Percentiles rank a stretch among this genome's conserved stretches.
Evolutionary conservation across 2,797 vertebrate species (phyloP).

Genomic region (Pteropus rufus): DNA sequence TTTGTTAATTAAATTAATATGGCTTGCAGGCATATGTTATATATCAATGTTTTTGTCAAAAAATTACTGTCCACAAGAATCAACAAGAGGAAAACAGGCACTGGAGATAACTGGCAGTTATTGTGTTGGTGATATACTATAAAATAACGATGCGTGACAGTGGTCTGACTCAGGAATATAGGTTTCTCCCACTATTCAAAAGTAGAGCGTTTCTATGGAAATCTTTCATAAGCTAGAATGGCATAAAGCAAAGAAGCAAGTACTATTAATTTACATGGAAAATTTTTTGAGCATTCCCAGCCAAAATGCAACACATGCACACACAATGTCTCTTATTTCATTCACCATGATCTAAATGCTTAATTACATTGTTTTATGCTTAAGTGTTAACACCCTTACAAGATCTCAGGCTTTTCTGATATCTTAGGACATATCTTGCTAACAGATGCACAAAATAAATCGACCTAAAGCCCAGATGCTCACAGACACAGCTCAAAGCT

Average conservation of each 20-base stretch:
- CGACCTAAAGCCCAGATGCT: not conserved
- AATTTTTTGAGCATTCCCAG: not conserved
- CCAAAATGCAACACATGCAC: not conserved
- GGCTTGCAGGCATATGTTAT: not conserved
- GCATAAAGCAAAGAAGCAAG: not conserved
- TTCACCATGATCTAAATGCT: not conserved
- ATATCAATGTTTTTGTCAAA: not conserved
- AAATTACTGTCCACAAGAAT: not conserved
- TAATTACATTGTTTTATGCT: not conserved
- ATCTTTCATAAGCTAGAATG: not conserved
- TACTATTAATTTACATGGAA: not conserved
- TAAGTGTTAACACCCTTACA: not conserved
- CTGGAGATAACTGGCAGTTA: not conserved
- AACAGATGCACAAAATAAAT: not conserved
- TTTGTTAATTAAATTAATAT: not conserved
- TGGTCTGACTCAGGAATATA: not conserved
- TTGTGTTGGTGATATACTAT: not conserved
- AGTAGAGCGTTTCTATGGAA: not conserved
- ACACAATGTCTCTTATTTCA: not conserved
- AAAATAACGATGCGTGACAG: not conserved
- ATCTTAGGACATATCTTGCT: not conserved
- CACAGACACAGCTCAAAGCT: not conserved
- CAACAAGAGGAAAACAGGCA: not conserved
- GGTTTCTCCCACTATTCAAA: too few relatives aligned
- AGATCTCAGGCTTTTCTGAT: not conserved